Evolutionary conservation across 2,113 vertebrate genomes (phyloP), one percentile per base, ranked within the genome.

Genomic region (Ctenodactylus gundi): DNA sequence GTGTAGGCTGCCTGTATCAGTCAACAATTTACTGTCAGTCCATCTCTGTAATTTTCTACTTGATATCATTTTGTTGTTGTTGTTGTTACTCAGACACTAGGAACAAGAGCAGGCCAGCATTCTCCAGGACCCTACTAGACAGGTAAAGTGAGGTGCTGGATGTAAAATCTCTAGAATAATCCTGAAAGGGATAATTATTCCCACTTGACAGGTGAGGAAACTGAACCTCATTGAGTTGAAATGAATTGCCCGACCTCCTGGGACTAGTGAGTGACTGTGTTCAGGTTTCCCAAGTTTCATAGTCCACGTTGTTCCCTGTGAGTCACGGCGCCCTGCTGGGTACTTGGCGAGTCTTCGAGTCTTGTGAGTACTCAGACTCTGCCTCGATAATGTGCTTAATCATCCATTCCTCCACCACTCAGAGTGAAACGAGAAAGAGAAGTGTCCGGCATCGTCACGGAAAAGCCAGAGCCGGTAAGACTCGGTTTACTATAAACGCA

Each of bases 201-300:
- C 64, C 53, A 36, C 65, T 60, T 78, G 72, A 85, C n/a, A 60
- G 85, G 76, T 70, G 58, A 86, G 77, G 81, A 93, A 80, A 90
- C 88, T 25, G 67, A 95, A 41, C 65, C 34, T 62, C 31, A 34
- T 70, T 81, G 90, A 83, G 83, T 65, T 57, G 23, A 34, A 81
- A 15, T 36, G 36, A 41, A 49, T 65, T 39, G 34, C 62, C 34
- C 72, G 36, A 20, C 70, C 65, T 92, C 81, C 93, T 44, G 0
- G 57, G 53, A 65, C 76, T 14, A 34, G n/a, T 39, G 51, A 91
- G 49, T 84, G 85, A 46, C 81, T 83, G 75, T 44, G 41, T 31
- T 49, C 13, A 34, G 85, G 83, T 34, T 31, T 72, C 62, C 85
- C 55, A 7, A 39, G 65, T 85, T 44, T 78, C 81, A 80, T 11